Conservation (phyloP, 2,888 invertebrate genomes). For the Gastracanthus pulcherrimus region DNA sequence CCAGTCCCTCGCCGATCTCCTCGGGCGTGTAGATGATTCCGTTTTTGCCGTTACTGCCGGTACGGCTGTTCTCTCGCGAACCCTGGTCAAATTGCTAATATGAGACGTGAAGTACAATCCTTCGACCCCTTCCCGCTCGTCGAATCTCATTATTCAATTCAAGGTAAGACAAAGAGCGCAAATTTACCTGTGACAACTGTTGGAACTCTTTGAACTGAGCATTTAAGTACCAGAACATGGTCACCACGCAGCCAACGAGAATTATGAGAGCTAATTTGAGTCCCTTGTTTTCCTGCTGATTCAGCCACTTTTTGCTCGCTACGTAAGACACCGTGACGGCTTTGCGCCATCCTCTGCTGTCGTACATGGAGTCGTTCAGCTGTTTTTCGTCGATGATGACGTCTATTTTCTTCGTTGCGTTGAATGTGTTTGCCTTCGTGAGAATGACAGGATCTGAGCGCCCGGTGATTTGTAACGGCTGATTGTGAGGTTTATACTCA, state of each 20-base stretch:
- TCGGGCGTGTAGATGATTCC: slow-evolving; percentile 79
- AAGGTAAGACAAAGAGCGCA: neutral
- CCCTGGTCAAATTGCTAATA: slow-evolving; percentile 68
- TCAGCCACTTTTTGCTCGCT: slow-evolving; percentile 81
- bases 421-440: slow-evolving; percentile 55
- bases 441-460: slow-evolving; percentile 73
- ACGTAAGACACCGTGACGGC: slow-evolving; percentile 61
- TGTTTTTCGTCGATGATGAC: slow-evolving; percentile 57
- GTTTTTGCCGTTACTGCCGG: slow-evolving; percentile 66
- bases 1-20: slow-evolving; percentile 83
- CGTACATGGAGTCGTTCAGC: slow-evolving; percentile 59
- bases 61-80: slow-evolving; percentile 73
- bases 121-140: neutral
- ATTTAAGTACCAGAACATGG: slow-evolving; percentile 85
- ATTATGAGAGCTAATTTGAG: slow-evolving; percentile 85
- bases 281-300: slow-evolving; percentile 87
- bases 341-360: slow-evolving; percentile 65
- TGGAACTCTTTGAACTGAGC: slow-evolving; percentile 63
- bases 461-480: slow-evolving; percentile 73
- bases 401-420: slow-evolving; percentile 62
- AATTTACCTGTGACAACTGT: slow-evolving; percentile 72
- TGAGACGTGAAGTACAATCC: slow-evolving; percentile 62
- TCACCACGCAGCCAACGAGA: slow-evolving; percentile 83
- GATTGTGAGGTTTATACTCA: slow-evolving; percentile 72
- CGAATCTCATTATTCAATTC: slow-evolving; percentile 9